These are phyloP conservation scores for Tympanoctomys barrerae DNA, from an alignment of 2,797 vertebrate genomes.

Conservation along the genomic window DNA sequence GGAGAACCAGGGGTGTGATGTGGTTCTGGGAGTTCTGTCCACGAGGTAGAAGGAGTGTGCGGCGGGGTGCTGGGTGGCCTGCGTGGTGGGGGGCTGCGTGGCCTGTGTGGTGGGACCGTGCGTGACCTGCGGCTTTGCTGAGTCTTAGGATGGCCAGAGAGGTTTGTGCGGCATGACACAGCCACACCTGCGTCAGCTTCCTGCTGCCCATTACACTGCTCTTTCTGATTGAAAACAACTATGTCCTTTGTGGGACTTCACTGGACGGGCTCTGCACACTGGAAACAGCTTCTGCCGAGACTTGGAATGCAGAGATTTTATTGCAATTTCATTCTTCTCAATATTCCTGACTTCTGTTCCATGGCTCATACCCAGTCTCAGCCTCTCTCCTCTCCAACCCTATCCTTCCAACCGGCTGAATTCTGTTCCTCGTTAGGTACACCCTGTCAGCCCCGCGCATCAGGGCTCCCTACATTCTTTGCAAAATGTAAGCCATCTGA, in stretches of 20 bases:
- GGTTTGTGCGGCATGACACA: neutral
- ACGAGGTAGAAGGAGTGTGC: neutral
- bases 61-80: neutral
- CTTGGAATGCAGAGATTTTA: neutral
- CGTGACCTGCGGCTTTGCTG: fast-evolving
- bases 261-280: fast-evolving
- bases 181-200: neutral
- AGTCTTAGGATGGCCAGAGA: neutral
- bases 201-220: neutral
- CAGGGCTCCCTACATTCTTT: neutral
- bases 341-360: neutral
- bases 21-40: neutral
- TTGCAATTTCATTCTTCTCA: neutral
- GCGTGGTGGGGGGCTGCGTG: neutral
- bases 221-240: neutral
- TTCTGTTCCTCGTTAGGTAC: neutral
- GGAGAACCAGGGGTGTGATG: neutral
- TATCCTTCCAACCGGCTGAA: neutral
- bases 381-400: neutral
- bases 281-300: neutral
- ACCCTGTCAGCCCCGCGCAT: neutral
- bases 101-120: neutral
- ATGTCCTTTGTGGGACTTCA: neutral
- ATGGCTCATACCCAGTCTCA: neutral
- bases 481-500: neutral